A percentile compares a stretch with the other conserved stretches of the same genome.
These are phyloP conservation scores for Etia nguti DNA, from an alignment of 2,113 vertebrate species.

Conservation along the genomic window DNA sequence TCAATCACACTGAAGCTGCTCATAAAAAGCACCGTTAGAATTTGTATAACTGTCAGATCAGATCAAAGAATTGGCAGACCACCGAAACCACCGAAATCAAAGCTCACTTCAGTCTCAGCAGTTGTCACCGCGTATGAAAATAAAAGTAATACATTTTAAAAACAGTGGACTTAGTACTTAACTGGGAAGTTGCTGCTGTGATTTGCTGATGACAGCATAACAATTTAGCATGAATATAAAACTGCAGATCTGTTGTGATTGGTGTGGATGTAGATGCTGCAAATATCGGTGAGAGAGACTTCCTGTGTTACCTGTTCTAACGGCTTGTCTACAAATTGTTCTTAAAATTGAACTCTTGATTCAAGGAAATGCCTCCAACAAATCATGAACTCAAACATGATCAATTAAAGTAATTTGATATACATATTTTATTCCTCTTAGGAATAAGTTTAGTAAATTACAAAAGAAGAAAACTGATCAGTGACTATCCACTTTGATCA, in stretches of 20 bases:
- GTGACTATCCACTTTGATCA: neutral
- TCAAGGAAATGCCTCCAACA: neutral
- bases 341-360: neutral
- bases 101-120: neutral
- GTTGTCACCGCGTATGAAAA: neutral
- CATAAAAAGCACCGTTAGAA: neutral
- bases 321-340: neutral
- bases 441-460: neutral
- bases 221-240: neutral
- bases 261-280: neutral
- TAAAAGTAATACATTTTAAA: neutral
- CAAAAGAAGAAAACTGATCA: neutral
- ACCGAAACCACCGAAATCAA: neutral
- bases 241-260: neutral
- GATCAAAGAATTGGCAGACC: neutral
- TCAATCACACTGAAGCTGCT: neutral
- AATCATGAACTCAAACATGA: neutral
- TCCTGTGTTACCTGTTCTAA: neutral
- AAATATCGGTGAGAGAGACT: neutral
- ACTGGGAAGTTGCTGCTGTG: neutral
- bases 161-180: neutral
- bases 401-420: neutral
- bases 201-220: neutral
- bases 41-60: neutral
- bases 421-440: neutral